Percentiles rank a stretch among this genome's conserved stretches.
Conservation (phyloP, 2,888 invertebrate genomes). For the Cylloceria caligata region DNA sequence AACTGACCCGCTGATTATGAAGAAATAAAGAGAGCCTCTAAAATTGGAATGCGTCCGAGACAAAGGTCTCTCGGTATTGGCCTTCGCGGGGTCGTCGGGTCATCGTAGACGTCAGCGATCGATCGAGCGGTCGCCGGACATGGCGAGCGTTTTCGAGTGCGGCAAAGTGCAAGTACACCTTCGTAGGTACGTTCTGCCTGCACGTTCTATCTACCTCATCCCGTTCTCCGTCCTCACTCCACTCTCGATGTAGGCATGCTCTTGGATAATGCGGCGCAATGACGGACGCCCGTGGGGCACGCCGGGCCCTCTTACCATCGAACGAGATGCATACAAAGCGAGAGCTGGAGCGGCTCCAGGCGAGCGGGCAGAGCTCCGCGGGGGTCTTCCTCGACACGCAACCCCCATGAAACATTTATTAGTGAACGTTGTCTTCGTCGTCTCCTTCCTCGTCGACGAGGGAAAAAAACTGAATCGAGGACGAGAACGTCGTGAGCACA, state of each 20-base stretch:
- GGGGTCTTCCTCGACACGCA: slow-evolving; percentile 61
- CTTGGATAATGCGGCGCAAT: slow-evolving; percentile 64
- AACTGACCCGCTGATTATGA: slow-evolving; percentile 14
- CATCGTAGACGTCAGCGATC: slow-evolving; percentile 58
- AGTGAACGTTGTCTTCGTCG: slow-evolving; percentile 67
- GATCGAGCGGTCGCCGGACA: slow-evolving; percentile 50
- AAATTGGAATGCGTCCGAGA: slow-evolving; percentile 16
- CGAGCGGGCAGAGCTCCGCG: slow-evolving; percentile 47
- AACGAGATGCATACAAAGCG: slow-evolving; percentile 64
- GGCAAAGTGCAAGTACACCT: slow-evolving; percentile 26
- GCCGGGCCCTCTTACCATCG: slow-evolving; percentile 58
- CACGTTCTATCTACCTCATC: slow-evolving; percentile 3
- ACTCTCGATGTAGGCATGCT: slow-evolving; percentile 46
- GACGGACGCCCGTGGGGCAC: slow-evolving; percentile 68
- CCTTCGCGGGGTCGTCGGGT: slow-evolving; percentile 55
- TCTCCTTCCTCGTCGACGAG: slow-evolving; percentile 52
- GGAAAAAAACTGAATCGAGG: slow-evolving; percentile 71
- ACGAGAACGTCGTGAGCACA: background rate
- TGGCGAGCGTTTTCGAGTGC: slow-evolving; percentile 27
- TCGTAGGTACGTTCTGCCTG: slow-evolving; percentile 9
- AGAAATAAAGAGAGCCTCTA: background rate
- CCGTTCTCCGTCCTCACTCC: background rate
- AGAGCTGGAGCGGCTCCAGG: background rate
- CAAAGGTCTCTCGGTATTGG: slow-evolving; percentile 27
- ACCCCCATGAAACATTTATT: slow-evolving; percentile 76